These are phyloP conservation scores for Atethmia centrago DNA, from an alignment of 2,888 invertebrate genomes.

Conservation along the genomic window DNA sequence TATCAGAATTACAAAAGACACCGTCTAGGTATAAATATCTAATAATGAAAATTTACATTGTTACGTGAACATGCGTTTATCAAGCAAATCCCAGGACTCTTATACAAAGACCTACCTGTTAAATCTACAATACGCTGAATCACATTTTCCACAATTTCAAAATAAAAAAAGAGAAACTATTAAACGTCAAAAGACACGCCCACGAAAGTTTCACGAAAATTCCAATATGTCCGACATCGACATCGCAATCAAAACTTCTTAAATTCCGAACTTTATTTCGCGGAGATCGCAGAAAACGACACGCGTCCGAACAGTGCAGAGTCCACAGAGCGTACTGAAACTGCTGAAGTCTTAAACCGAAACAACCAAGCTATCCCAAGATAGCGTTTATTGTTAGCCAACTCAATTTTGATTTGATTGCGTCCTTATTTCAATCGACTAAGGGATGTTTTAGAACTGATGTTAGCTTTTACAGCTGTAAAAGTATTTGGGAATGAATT, in stretches of 20 bases:
- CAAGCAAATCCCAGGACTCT: slow-evolving; percentile 40
- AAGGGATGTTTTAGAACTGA: slow-evolving; percentile 33
- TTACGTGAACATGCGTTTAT: slow-evolving; percentile 10
- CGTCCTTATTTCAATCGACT: slow-evolving; percentile 23
- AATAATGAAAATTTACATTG: background rate
- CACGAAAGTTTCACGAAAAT: slow-evolving; percentile 57
- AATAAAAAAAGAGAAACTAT: slow-evolving; percentile 39
- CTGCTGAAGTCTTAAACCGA: slow-evolving; percentile 4
- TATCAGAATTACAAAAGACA: background rate
- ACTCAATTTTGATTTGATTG: background rate
- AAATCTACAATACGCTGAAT: slow-evolving; percentile 43
- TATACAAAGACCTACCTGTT: slow-evolving; percentile 53
- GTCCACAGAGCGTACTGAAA: slow-evolving; percentile 57
- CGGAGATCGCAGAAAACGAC: slow-evolving; percentile 33
- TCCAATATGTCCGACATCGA: slow-evolving; percentile 52
- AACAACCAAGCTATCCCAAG: slow-evolving; percentile 45
- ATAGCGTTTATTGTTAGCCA: slow-evolving; percentile 10
- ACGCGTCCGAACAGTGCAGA: slow-evolving; percentile 44
- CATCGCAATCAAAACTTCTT: slow-evolving; percentile 58
- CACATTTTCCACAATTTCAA: slow-evolving; percentile 46
- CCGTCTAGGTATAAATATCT: background rate
- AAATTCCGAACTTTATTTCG: slow-evolving; percentile 66
- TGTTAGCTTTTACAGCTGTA: slow-evolving; percentile 28
- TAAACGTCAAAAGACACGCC: slow-evolving; percentile 49
- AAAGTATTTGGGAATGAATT: slow-evolving; percentile 49